Evolutionary conservation across 2,888 invertebrate species (phyloP).

Genomic region (Alloplasta piceator): DNA sequence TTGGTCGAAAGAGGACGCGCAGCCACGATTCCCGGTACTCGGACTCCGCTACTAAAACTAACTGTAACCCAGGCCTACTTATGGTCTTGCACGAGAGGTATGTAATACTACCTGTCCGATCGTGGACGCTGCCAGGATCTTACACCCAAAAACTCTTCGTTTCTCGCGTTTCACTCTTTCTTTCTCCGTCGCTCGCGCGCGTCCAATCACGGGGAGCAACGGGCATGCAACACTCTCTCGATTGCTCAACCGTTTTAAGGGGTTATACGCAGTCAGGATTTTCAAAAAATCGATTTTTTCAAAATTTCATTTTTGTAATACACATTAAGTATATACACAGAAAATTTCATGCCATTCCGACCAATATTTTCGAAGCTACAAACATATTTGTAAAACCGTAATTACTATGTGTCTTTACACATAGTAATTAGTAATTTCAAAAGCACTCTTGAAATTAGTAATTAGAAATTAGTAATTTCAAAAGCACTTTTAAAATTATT

Average conservation of each 20-base stretch:
- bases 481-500: too few species aligned
- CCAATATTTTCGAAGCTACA: too few species aligned
- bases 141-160: conserved; percentile 40
- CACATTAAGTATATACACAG: too few species aligned
- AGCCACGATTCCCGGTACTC: too few species aligned
- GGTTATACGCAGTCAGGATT: neutral
- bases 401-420: too few species aligned
- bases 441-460: too few species aligned
- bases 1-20: too few species aligned
- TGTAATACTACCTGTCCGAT: conserved; percentile 32
- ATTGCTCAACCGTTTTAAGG: conserved; percentile 42
- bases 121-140: conserved; percentile 45
- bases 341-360: too few species aligned
- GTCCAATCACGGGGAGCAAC: conserved; percentile 10
- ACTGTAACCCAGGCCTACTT: conserved; percentile 83
- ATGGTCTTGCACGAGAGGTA: conserved; percentile 51
- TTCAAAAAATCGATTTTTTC: neutral
- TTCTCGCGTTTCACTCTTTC: conserved; percentile 51
- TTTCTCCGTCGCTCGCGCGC: conserved; percentile 34
- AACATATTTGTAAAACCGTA: too few species aligned
- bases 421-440: too few species aligned
- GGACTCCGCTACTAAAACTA: conserved; percentile 77
- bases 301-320: neutral
- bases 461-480: too few species aligned
- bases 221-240: conserved; percentile 30